Base-by-base conservation (phyloP, 2,888 invertebrate species). In the Lordiphosa fenestrarum region DNA sequence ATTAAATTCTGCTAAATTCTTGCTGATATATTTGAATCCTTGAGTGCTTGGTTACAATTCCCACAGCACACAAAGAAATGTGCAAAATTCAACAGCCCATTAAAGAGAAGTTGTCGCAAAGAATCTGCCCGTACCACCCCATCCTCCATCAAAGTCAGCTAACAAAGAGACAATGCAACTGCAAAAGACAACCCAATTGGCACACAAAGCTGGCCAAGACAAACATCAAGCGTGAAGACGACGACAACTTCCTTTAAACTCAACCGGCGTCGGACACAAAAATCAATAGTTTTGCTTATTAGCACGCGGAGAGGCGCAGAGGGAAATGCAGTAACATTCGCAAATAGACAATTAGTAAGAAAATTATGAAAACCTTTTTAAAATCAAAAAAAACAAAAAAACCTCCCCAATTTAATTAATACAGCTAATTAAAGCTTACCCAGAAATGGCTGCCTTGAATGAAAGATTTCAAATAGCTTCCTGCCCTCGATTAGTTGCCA, bases 221-320 rank as follows among this genome's bases (percentile, higher is more conserved):
- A 15, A 44, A 33, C 15, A 44, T 33, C 5, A 44, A 44, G 44
- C 25, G 25, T 33, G 25, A 44, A 39, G 40, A 21, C 40, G 30
- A 33, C 15, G 44, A 44, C 40, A 10, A 46, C 37, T 62, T 69
- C 62, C 66, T 69, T 30, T 25, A 66, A 54, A 62, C 53, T 19
- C 42, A 58, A 40, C 54, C 61, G 73, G 61, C 64, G 69, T 54
- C 60, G 56, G 46, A 48, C 52, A 50, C 60, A 46, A 78, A 76
- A 76, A 76, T 76, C 83, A 30, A 76, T 76, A 69, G 60, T 65
- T 54, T 30, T 30, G 9, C 44, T 21, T 42, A 47, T 47, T 30
- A 41, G 15, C 39, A 57, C 48, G 46, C 36, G 40, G 44, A 49
- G 15, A 39, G 10, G 19, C 9, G 37, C 19, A 10, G 13, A n/a